Base-by-base conservation (phyloP, 2,888 invertebrate species). In the Geophilus truncorum region DNA sequence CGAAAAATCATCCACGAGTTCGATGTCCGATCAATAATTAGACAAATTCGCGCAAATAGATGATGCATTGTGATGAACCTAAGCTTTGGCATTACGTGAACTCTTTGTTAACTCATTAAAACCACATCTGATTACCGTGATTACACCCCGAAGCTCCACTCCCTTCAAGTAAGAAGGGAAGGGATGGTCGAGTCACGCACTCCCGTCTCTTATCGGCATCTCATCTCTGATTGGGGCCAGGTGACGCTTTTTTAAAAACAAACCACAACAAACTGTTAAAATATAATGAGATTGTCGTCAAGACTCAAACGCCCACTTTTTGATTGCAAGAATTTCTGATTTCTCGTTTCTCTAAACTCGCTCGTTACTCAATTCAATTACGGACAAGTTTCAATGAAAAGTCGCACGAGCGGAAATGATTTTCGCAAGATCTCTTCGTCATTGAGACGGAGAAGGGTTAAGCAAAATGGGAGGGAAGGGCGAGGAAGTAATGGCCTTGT, bases 71-170 rank as follows among this genome's bases (percentile, higher is more conserved):
- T 23, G 62, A 62, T 62, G 25, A 23, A 25, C 62, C 62, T 23
- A 25, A 7, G 15, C 25, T 1, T 25, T 62, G 62, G 15, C 25
- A 1, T 25, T 62, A 25, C 45, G 12, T 45, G 45, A 62, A 62
- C 62, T 62, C 25, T 62, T 62, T 62, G 62, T 23, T 62, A 62
- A 62, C 62, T 62, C 25, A 62, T 62, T 62, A 62, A 62, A 62
- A 62, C 25, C 7, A 25, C 62, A 25, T 10, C 25, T 25, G 62
- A 62, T 62, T 62, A 62, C 25, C 62, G 25, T 62, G 62, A 62
- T 62, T 62, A 15, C 62, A 62, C 45, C 45, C 45, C 18, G n/a
- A 6, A 57, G 21, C 25, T 62, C 28, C 28, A 62, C 62, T 45
- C 45, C 45, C n/a, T n/a, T 18, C 10, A 15, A 23, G 15, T 25